A percentile compares a stretch with the other conserved stretches of the same genome.
Conservation (phyloP, 2,113 vertebrate genomes). For the Potamarius usumacintae region DNA sequence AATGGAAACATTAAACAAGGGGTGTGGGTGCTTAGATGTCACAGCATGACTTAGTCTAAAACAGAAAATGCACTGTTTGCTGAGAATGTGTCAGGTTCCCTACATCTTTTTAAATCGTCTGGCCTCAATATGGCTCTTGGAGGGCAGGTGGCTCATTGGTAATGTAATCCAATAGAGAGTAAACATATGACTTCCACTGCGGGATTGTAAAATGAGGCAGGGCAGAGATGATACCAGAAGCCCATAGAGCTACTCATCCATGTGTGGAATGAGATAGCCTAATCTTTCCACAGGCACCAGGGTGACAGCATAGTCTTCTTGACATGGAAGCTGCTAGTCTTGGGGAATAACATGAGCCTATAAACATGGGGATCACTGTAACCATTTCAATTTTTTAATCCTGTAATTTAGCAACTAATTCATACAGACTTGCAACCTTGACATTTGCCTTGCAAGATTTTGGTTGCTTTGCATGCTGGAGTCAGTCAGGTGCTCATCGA, state of each 20-base stretch:
- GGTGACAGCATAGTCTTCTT: slow-evolving; percentile 46
- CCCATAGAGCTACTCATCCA: slow-evolving; percentile 67
- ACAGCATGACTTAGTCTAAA: not conserved
- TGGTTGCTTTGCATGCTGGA: not conserved
- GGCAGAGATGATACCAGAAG: slow-evolving; percentile 50
- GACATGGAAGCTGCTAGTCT: slow-evolving; percentile 26
- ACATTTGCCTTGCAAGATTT: not conserved
- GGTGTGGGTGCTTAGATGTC: not conserved
- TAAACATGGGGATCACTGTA: not conserved
- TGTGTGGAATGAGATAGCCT: slow-evolving; percentile 69
- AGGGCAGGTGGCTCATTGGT: slow-evolving; percentile 66
- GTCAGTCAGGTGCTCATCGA: not conserved
- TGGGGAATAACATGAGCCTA: slow-evolving; percentile 1
- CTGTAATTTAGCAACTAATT: slow-evolving; percentile 16
- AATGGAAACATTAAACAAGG: not conserved
- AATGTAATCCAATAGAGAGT: slow-evolving; percentile 68
- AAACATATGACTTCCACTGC: slow-evolving; percentile 62
- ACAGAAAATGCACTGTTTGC: slow-evolving; percentile 50
- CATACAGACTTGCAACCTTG: not conserved
- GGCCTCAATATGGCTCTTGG: slow-evolving; percentile 49
- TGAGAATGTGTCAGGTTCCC: slow-evolving; percentile 54
- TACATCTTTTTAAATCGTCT: slow-evolving; percentile 39
- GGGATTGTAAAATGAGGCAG: slow-evolving; percentile 32
- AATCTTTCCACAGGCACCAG: slow-evolving; percentile 66
- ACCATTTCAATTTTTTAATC: slow-evolving; percentile 1